These are phyloP conservation scores for Periophthalmodon schlosseri DNA, from an alignment of 2,113 vertebrate genomes.

Conservation along the genomic window DNA sequence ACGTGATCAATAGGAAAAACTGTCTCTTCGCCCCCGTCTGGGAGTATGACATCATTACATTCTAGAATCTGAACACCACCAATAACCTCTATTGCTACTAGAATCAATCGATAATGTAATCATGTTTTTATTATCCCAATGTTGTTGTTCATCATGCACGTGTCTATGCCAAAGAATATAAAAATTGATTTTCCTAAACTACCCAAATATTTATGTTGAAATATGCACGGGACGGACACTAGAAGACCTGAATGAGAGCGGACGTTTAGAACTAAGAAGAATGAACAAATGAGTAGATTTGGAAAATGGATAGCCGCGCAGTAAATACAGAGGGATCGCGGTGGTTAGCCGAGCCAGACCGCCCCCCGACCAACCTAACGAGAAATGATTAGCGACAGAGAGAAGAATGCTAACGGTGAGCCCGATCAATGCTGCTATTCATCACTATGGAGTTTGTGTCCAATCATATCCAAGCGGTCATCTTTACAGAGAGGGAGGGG, in stretches of 20 bases:
- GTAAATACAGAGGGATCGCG: slow-evolving; percentile 26
- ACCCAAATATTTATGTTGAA: background rate
- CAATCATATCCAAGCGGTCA: slow-evolving; percentile 16
- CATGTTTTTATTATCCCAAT: background rate
- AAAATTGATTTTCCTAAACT: background rate
- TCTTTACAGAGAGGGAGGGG: slow-evolving; percentile 11
- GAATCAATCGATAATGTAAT: background rate
- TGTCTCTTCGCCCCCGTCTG: no score
- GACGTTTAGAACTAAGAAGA: background rate
- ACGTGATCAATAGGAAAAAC: no score
- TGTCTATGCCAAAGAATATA: background rate
- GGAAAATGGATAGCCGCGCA: slow-evolving; percentile 5
- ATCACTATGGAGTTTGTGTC: slow-evolving; percentile 48
- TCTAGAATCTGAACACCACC: no score
- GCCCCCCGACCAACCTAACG: slow-evolving; percentile 37
- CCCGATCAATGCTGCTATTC: slow-evolving; percentile 41
- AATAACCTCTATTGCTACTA: background rate
- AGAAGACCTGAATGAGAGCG: background rate
- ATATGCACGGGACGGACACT: background rate
- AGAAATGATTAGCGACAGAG: slow-evolving; percentile 36
- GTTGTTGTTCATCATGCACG: background rate
- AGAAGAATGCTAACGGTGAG: slow-evolving; percentile 33
- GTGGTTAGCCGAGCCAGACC: slow-evolving; percentile 34
- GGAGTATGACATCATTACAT: no score
- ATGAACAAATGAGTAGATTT: background rate